These are phyloP conservation scores for Thelaira solivaga DNA, from an alignment of 2,888 invertebrate genomes.

Conservation along the genomic window DNA sequence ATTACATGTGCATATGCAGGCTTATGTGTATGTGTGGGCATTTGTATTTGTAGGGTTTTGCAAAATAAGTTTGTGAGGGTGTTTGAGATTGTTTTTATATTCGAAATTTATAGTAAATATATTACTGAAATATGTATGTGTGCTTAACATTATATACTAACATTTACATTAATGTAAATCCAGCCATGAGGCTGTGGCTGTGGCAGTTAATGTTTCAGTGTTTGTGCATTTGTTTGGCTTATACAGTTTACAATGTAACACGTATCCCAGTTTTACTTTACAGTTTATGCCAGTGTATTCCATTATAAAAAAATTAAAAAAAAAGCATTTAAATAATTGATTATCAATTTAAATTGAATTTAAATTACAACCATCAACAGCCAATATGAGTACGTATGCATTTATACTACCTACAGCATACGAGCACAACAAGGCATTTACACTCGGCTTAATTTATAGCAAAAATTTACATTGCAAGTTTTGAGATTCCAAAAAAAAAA, in stretches of 20 bases:
- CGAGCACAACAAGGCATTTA: neutral
- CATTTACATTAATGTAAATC: neutral
- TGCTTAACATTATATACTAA: neutral
- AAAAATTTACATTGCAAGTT: conserved; percentile 29
- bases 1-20: neutral
- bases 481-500: conserved; percentile 8
- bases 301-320: conserved; percentile 47
- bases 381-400: conserved; percentile 10
- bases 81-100: conserved; percentile 31
- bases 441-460: conserved; percentile 34
- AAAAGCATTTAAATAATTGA: conserved; percentile 61
- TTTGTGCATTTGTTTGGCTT: neutral
- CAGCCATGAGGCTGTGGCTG: too few species aligned
- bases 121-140: neutral
- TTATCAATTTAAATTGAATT: conserved; percentile 63
- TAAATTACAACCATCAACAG: conserved; percentile 58
- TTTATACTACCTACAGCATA: conserved; percentile 24
- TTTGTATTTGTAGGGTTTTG: conserved; percentile 17
- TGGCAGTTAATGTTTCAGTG: neutral
- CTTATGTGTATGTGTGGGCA: neutral
- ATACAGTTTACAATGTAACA: conserved; percentile 2
- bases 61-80: conserved; percentile 41
- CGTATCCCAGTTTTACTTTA: conserved; percentile 10
- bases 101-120: neutral
- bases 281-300: conserved; percentile 12